Evolutionary conservation across 2,888 invertebrate genomes (phyloP), one percentile per base, ranked within the genome.

Genomic region (Gymnocheta viridis): DNA sequence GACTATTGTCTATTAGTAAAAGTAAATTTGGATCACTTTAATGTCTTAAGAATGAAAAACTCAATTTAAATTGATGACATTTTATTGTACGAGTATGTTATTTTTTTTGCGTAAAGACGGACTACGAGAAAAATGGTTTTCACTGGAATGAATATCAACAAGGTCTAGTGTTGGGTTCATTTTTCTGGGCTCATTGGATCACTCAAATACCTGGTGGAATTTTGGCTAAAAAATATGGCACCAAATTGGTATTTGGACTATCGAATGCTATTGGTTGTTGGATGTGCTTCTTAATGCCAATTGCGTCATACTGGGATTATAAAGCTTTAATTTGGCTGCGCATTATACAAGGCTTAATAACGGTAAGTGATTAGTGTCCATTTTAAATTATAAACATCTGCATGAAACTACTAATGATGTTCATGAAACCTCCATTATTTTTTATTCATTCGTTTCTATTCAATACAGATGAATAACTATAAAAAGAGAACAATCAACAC

Each of bases 191-290:
- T 1, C 95, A 96, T 88, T 95, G 95, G 93, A 60, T 94, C 0
- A 93, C 94, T 0, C 96, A 96, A 91, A 91, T 96, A 38, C 96
- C 96, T 0, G 96, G 96, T 32, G 96, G 96, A 32, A 91, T 95
- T 76, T 88, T 96, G 66, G 95, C 95, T 0, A 93, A 94, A 78
- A 94, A 93, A 86, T 95, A 94, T 88, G 96, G 96, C 0, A 95
- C 96, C 0, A 96, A 96, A 89, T 88, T 94, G 47, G 92, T 96
- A 14, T 96, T 95, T 88, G 96, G 96, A 0, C 89, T 94, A 35
- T 93, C 95, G 1, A 94, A 96, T 89, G 92, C 95, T 10, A 87
- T 93, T 2, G 94, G 95, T 0, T 94, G 94, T 2, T 87, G 95
- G 69, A 91, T 95, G 58, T 95, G 95, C 64, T 93, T 95, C 62